These are phyloP conservation scores for Coelogynopora nodosa DNA, from an alignment of 2,888 invertebrate genomes.

Conservation along the genomic window DNA sequence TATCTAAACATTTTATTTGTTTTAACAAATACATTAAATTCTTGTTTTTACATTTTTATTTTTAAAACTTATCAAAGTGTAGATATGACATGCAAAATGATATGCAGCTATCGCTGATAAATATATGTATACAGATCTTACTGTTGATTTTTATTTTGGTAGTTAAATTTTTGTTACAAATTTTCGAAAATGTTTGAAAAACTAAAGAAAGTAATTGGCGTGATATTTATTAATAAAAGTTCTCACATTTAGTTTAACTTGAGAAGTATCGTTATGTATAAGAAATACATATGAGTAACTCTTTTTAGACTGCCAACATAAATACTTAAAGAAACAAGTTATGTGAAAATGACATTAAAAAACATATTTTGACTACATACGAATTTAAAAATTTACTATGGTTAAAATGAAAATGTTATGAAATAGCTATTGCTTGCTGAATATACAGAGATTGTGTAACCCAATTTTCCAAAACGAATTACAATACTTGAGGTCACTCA, in stretches of 20 bases:
- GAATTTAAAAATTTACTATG: background rate
- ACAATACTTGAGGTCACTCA: background rate
- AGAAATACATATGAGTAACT: background rate
- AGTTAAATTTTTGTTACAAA: slow-evolving; percentile 5
- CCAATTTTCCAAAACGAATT: background rate
- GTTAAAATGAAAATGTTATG: background rate
- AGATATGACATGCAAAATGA: background rate
- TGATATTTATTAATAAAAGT: background rate
- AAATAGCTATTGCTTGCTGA: background rate
- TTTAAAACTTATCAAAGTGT: background rate
- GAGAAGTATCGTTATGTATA: background rate
- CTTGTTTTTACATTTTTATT: background rate
- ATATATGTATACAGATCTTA: slow-evolving; percentile 22
- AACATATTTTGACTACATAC: background rate
- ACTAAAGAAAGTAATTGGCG: background rate
- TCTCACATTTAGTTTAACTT: background rate
- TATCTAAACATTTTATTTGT: background rate
- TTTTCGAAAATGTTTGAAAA: background rate
- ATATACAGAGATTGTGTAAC: background rate
- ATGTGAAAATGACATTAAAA: background rate
- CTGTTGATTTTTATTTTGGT: slow-evolving; percentile 23
- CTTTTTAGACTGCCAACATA: background rate
- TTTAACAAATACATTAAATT: background rate
- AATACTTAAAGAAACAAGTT: background rate
- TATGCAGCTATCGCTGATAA: slow-evolving; percentile 2